Evolutionary conservation across 2,797 vertebrate genomes (phyloP), one percentile per base, ranked within the genome.

Genomic region (Gallinago solitaria): DNA sequence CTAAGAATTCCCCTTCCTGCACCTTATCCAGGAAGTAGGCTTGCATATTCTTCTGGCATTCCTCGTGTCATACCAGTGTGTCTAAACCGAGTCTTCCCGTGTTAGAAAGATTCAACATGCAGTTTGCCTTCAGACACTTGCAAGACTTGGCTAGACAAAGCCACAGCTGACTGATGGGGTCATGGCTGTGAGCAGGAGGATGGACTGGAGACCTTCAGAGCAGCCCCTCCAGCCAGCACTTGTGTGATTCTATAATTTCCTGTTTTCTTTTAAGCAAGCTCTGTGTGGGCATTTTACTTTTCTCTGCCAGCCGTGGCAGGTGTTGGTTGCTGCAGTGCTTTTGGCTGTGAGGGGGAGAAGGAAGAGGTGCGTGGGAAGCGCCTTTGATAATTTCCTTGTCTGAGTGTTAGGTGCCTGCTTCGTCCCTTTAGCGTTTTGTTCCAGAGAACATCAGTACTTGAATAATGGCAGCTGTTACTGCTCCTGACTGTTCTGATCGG

Each of bases 251-350:
- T 70, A 0, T 32, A 43, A 75, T 88, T 87, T 56, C 24, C 43
- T 35, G 0, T 39, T 87, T 74, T 37, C 75, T 60, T 78, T 33
- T 76, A 51, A 90, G 56, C 73, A 73, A 41, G 24, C 43, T 65
- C 53, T 0, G 0, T 20, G 43, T 47, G 68, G 73, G 61, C 68
- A 73, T 76, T 84, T 82, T 61, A 32, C 59, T 77, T 73, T 9
- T 4, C 50, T 65, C 30, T 75, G 57, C 69, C 79, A 76, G 61
- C 54, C 23, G 1, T 48, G 76, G 90, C 86, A 70, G 68, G 32
- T 84, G 54, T 67, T 92, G 83, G 80, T 91, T 87, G 95, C 93
- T 92, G 86, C 83, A 78, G 88, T 11, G 2, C 32, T 83, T 63
- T 61, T 81, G 84, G 83, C 74, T 87, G 76, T 5, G 0, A 27